These are phyloP conservation scores for Temnothorax longispinosus DNA, from an alignment of 1,140 invertebrate genomes.

Conservation along the genomic window DNA sequence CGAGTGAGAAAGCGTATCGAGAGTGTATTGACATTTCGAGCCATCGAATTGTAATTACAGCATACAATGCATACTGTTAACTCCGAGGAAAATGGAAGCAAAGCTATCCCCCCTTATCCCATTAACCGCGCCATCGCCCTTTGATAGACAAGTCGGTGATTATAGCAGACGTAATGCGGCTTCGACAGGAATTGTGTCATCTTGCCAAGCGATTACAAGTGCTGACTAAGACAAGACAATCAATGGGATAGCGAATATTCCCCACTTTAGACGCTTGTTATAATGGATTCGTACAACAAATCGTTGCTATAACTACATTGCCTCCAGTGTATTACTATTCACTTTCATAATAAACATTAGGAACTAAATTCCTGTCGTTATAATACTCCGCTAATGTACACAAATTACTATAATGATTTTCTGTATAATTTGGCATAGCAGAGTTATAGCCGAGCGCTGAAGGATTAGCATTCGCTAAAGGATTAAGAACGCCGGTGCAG, in stretches of 20 bases:
- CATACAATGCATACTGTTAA: constrained; percentile 54
- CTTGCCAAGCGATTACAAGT: constrained; percentile 36
- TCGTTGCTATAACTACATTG: not conserved
- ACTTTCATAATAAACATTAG: not conserved
- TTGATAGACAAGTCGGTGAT: constrained; percentile 54
- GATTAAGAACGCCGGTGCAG: not conserved
- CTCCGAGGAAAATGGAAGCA: constrained; percentile 51
- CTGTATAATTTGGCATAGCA: not conserved
- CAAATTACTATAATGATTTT: not conserved
- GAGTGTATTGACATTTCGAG: constrained; percentile 50
- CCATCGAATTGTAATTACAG: constrained; percentile 53
- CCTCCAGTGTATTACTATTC: not conserved
- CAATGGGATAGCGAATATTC: constrained; percentile 30
- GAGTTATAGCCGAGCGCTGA: not conserved
- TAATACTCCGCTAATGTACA: not conserved
- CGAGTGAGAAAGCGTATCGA: constrained; percentile 29
- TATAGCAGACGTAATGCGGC: constrained; percentile 52
- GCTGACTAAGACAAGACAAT: constrained; percentile 45
- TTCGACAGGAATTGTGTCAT: constrained; percentile 53
- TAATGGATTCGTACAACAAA: constrained; percentile 36
- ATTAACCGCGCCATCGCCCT: constrained; percentile 53
- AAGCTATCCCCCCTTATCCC: constrained; percentile 44
- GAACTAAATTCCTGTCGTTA: not conserved
- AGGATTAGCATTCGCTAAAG: not conserved
- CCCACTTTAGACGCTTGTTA: constrained; percentile 17